These are phyloP conservation scores for Gnatocerus cornutus DNA, from an alignment of 2,888 invertebrate species.

Conservation along the genomic window DNA sequence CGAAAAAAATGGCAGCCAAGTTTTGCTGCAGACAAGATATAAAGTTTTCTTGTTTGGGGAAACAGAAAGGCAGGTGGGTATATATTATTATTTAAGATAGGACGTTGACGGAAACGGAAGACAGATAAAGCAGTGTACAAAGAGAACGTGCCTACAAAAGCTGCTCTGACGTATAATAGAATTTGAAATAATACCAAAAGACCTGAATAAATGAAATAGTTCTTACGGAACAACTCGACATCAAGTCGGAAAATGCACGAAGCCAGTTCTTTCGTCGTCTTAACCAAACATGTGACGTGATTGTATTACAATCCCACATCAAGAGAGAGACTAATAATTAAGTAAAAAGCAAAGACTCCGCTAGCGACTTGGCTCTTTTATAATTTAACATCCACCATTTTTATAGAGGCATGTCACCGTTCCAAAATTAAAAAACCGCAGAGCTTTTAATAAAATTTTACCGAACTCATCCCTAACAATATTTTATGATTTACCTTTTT, in stretches of 20 bases:
- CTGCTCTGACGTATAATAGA: constrained; percentile 43
- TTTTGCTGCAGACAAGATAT: constrained; percentile 27
- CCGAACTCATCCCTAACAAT: too few species aligned
- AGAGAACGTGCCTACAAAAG: constrained; percentile 50
- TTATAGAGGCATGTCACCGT: too few species aligned
- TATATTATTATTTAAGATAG: constrained; percentile 51
- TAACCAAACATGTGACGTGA: not conserved
- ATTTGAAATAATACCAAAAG: constrained; percentile 50
- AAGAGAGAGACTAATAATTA: too few species aligned
- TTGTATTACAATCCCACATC: not conserved
- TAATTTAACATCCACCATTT: too few species aligned
- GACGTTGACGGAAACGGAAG: constrained; percentile 50
- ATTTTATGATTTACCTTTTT: too few species aligned
- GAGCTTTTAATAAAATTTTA: too few species aligned
- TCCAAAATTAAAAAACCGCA: too few species aligned
- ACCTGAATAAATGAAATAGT: constrained; percentile 48
- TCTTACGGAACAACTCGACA: constrained; percentile 38
- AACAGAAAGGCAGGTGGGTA: constrained; percentile 43
- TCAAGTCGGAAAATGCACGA: constrained; percentile 14
- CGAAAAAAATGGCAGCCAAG: constrained; percentile 24
- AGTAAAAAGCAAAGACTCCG: too few species aligned
- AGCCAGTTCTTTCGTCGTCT: not conserved
- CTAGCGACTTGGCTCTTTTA: too few species aligned
- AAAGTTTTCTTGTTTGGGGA: constrained; percentile 45
- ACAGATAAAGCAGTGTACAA: constrained; percentile 50